These are phyloP conservation scores for Listronotus oregonensis DNA, from an alignment of 1,140 invertebrate genomes.

Conservation along the genomic window DNA sequence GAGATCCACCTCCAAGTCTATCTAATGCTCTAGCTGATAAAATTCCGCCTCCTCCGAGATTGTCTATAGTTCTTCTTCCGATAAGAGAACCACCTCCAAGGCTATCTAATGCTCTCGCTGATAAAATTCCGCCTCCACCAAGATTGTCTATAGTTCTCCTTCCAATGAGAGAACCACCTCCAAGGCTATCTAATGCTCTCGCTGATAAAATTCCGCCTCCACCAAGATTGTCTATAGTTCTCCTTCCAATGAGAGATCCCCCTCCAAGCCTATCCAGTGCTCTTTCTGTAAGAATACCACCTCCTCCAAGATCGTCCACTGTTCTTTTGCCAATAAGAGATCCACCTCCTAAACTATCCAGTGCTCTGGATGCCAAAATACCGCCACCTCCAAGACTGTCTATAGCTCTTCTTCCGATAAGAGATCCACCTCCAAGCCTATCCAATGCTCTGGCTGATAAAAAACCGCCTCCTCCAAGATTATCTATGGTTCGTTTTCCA, in stretches of 20 bases:
- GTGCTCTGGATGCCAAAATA: constrained; percentile 16
- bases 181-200: constrained; percentile 19
- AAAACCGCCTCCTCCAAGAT: constrained; percentile 16
- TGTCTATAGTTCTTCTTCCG: constrained; percentile 27
- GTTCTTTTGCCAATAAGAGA: not conserved
- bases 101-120: constrained; percentile 22
- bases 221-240: constrained; percentile 6
- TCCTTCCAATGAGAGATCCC: constrained; percentile 22
- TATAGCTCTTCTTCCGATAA: constrained; percentile 1
- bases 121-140: constrained; percentile 29
- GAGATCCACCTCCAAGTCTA: constrained; percentile 22
- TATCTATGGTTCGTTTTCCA: constrained; percentile 13
- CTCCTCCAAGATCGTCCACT: constrained; percentile 29
- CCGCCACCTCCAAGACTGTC: constrained; percentile 10
- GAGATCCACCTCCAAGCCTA: constrained; percentile 23
- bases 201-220: constrained; percentile 14
- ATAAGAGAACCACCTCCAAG: constrained; percentile 27
- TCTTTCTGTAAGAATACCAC: constrained; percentile 28
- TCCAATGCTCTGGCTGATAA: constrained; percentile 16
- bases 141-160: constrained; percentile 19
- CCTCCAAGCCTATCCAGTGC: constrained; percentile 30
- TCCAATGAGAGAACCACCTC: not conserved
- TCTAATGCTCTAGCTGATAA: constrained; percentile 32
- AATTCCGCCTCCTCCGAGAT: constrained; percentile 35
- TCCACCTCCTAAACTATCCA: constrained; percentile 14